phyloP scores from a whole-genome alignment of 2,113 vertebrate genomes.

The Ondatra zibethicus region DNA sequence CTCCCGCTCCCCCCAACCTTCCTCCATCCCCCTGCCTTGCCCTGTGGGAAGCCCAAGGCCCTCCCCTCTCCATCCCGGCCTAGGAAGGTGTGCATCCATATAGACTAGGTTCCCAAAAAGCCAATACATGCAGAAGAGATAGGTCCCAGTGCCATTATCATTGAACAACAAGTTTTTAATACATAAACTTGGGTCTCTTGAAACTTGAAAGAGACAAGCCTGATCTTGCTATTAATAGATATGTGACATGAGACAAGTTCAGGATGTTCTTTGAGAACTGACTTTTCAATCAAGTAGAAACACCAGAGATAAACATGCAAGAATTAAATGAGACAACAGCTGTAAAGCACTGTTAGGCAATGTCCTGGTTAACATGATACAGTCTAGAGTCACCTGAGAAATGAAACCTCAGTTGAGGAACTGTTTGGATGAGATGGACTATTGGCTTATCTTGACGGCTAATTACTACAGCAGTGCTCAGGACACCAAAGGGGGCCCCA shows the following conservation, averaged over 20 bases:
- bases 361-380: not conserved
- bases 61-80: too few species aligned
- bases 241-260: not conserved
- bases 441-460: not conserved
- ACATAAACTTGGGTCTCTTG: slow-evolving; percentile 8
- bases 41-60: too few species aligned
- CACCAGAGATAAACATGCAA: not conserved
- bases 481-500: not conserved
- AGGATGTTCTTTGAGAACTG: not conserved
- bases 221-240: not conserved
- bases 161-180: not conserved
- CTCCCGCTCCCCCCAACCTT: too few species aligned
- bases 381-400: not conserved
- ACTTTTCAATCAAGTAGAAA: not conserved
- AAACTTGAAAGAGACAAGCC: not conserved
- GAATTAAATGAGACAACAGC: not conserved
- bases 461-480: not conserved
- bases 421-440: not conserved
- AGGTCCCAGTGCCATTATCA: too few species aligned
- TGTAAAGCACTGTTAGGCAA: not conserved
- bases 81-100: too few species aligned
- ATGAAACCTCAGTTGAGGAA: not conserved
- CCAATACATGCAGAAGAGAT: too few species aligned
- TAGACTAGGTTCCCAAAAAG: too few species aligned
- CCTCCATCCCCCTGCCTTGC: too few species aligned